phyloP scores from a whole-genome alignment of 2,113 vertebrate species.

The Microtus montanus region DNA sequence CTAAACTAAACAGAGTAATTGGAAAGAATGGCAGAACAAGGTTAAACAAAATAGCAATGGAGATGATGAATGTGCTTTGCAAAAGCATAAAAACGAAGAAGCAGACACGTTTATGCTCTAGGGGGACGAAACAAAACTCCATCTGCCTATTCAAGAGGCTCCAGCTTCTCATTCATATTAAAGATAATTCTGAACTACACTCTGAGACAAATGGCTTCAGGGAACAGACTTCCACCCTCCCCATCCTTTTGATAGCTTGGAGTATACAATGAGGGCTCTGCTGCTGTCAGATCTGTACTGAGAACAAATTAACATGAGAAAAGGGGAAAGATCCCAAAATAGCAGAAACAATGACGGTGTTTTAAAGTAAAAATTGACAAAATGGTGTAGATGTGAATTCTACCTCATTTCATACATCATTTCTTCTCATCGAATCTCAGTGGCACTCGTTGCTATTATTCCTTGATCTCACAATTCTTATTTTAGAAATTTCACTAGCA shows the following conservation, averaged over 20 bases:
- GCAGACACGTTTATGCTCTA: slow-evolving; percentile 66
- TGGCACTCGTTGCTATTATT: not conserved
- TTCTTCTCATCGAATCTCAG: slow-evolving; percentile 1
- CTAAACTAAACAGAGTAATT: slow-evolving; percentile 64
- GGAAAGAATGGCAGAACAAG: slow-evolving; percentile 50
- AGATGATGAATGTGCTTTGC: slow-evolving; percentile 61
- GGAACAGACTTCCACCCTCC: slow-evolving; percentile 64
- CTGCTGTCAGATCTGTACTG: slow-evolving; percentile 19
- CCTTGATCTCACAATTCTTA: not conserved
- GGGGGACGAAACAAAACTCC: slow-evolving; percentile 61
- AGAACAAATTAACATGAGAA: slow-evolving; percentile 17
- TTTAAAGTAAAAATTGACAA: slow-evolving; percentile 52
- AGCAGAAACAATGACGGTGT: not conserved
- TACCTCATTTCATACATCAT: not conserved
- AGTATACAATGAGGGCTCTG: slow-evolving; percentile 19
- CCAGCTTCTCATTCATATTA: slow-evolving; percentile 82
- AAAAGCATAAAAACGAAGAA: slow-evolving; percentile 49
- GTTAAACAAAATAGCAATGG: slow-evolving; percentile 68
- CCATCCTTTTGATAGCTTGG: slow-evolving; percentile 44
- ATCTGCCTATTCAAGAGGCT: slow-evolving; percentile 79
- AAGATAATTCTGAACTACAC: slow-evolving; percentile 75
- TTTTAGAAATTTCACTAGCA: not conserved
- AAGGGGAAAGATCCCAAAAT: not conserved
- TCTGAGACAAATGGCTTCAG: slow-evolving; percentile 80
- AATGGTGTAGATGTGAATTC: not conserved